Percentiles rank a stretch among this genome's conserved stretches.
These are phyloP conservation scores for Hyla sarda DNA, from an alignment of 2,113 vertebrate genomes.

Conservation along the genomic window DNA sequence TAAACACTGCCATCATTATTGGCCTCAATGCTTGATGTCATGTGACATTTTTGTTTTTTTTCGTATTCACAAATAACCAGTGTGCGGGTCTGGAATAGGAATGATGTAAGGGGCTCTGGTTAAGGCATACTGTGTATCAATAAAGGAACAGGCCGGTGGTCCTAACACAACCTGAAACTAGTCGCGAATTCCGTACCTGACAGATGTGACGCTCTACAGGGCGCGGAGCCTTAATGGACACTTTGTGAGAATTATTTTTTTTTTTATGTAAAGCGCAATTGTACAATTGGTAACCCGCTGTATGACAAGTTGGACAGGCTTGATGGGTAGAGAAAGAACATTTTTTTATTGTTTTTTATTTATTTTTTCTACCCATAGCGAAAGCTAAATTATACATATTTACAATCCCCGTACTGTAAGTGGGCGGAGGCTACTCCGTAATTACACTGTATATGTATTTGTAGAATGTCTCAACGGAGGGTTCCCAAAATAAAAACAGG, in stretches of 20 bases:
- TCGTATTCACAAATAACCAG: conserved; percentile 36
- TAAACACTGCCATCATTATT: not conserved
- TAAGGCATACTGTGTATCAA: conserved; percentile 45
- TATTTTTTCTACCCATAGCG: conserved; percentile 21
- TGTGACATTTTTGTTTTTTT: conserved; percentile 30
- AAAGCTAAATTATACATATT: conserved; percentile 31
- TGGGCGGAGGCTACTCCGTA: not conserved
- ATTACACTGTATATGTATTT: not conserved
- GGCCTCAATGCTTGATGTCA: not conserved
- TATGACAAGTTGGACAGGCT: conserved; percentile 22
- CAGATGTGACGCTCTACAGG: conserved; percentile 48
- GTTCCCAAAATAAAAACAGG: not conserved
- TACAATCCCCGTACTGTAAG: not conserved
- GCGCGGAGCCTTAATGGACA: conserved; percentile 32
- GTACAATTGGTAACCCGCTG: conserved; percentile 23
- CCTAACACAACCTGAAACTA: conserved; percentile 25
- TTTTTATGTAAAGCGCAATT: conserved; percentile 20
- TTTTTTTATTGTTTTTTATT: conserved; percentile 5
- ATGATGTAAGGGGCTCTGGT: conserved; percentile 29
- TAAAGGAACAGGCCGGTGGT: conserved; percentile 28
- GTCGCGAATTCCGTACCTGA: conserved; percentile 12
- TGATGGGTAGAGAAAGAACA: not conserved
- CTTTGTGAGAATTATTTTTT: conserved; percentile 37
- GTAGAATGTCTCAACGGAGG: not conserved
- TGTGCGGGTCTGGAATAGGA: not conserved